phyloP scores from a whole-genome alignment of 2,797 vertebrate species.

The Melanotaenia parkinsoni region DNA sequence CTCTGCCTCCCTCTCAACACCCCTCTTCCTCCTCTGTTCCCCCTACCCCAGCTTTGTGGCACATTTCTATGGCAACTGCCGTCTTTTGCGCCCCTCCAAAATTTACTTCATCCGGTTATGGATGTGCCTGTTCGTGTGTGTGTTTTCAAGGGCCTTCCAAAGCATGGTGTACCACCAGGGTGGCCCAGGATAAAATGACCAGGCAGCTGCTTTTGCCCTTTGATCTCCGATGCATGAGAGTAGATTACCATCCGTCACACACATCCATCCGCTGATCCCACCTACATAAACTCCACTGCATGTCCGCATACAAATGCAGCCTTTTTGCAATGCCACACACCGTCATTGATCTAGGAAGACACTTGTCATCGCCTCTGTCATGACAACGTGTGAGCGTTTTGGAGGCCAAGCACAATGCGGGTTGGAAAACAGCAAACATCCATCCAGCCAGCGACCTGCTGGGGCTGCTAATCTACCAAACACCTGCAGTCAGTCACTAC shows the following conservation, averaged over 20 bases:
- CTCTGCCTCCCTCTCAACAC: slow-evolving; percentile 23
- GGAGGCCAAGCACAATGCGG: slow-evolving; percentile 51
- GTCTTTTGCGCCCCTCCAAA: slow-evolving; percentile 44
- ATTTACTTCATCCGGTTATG: slow-evolving; percentile 42
- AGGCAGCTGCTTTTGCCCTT: slow-evolving; percentile 53
- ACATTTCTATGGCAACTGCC: slow-evolving; percentile 64
- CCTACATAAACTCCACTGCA: slow-evolving; percentile 46
- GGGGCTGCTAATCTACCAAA: slow-evolving; percentile 50
- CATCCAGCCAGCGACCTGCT: slow-evolving; percentile 30
- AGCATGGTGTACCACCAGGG: slow-evolving; percentile 56
- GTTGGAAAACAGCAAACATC: slow-evolving; percentile 41
- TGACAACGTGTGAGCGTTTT: slow-evolving; percentile 61
- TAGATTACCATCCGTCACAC: slow-evolving; percentile 55
- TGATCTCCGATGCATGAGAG: slow-evolving; percentile 74
- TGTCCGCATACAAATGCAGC: slow-evolving; percentile 21
- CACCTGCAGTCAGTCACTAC: slow-evolving; percentile 26
- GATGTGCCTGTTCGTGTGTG: slow-evolving; percentile 20
- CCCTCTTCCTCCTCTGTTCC: slow-evolving; percentile 29
- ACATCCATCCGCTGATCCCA: slow-evolving; percentile 41
- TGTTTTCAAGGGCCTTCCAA: slow-evolving; percentile 14
- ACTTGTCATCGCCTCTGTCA: slow-evolving; percentile 53
- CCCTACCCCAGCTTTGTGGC: slow-evolving; percentile 45
- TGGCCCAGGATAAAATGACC: slow-evolving; percentile 66
- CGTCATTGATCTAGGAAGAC: slow-evolving; percentile 47
- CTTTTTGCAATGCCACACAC: slow-evolving; percentile 34